phyloP scores from a whole-genome alignment of 2,113 vertebrate genomes.

The Trinectes maculatus region DNA sequence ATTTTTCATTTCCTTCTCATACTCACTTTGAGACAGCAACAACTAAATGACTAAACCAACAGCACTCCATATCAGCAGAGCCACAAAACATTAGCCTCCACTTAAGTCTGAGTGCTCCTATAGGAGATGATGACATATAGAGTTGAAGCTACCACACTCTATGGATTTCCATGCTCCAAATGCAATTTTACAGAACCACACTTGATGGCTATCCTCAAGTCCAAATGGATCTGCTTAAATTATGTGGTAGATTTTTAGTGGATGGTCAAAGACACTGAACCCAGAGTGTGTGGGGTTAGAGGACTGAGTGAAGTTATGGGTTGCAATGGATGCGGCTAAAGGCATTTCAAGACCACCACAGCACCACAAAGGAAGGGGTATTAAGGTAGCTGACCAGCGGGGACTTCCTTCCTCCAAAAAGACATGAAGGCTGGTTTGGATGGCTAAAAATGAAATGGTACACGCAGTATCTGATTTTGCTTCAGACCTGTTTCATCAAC shows the following conservation, averaged over 20 bases:
- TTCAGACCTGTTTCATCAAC: too few species aligned
- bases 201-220: conserved; percentile 56
- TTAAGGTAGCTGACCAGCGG: conserved; percentile 15
- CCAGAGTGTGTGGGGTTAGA: conserved; percentile 20
- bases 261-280: conserved; percentile 49
- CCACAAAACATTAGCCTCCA: conserved; percentile 74
- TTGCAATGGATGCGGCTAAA: conserved; percentile 34
- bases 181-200: conserved; percentile 72
- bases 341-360: conserved; percentile 50
- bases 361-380: conserved; percentile 36
- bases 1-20: neutral
- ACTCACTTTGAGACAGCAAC: conserved; percentile 22
- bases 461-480: neutral
- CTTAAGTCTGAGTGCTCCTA: conserved; percentile 75
- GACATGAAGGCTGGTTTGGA: neutral
- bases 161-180: conserved; percentile 68
- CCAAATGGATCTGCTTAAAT: conserved; percentile 65
- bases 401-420: conserved; percentile 5
- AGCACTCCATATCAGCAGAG: conserved; percentile 59
- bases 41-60: conserved; percentile 64
- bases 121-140: conserved; percentile 70
- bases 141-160: conserved; percentile 70
- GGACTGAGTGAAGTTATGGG: conserved; percentile 69
- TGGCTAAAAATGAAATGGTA: neutral
- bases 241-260: conserved; percentile 57